Conservation (phyloP, 1,140 invertebrate genomes). For the Semibalanus balanoides region DNA sequence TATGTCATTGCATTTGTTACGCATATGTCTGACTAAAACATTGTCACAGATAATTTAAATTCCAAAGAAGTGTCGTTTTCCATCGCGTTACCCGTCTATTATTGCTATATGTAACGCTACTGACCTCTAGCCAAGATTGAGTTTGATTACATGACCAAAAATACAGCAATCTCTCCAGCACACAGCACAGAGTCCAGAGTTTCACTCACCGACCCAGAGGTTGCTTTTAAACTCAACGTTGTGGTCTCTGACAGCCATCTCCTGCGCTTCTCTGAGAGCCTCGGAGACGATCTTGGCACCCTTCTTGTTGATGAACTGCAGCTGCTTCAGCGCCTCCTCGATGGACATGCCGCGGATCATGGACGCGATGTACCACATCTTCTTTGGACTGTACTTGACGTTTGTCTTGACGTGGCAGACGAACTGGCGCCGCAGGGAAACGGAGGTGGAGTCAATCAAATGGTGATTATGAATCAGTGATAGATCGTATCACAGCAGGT, state of each 20-base stretch:
- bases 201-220: slow-evolving; percentile 79
- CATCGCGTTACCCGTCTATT: too few relatives aligned
- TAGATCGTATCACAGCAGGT: too few relatives aligned
- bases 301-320: slow-evolving; percentile 68
- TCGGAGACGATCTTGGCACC: slow-evolving; percentile 64
- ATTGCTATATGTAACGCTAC: too few relatives aligned
- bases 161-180: too few relatives aligned
- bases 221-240: slow-evolving; percentile 92
- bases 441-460: too few relatives aligned
- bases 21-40: too few relatives aligned
- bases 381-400: slow-evolving; percentile 77
- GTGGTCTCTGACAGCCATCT: slow-evolving; percentile 69
- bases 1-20: too few relatives aligned
- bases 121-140: too few relatives aligned
- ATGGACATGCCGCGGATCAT: slow-evolving; percentile 79
- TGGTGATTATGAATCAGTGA: too few relatives aligned
- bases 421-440: slow-evolving; percentile 17
- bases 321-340: slow-evolving; percentile 83
- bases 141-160: too few relatives aligned
- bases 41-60: too few relatives aligned
- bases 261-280: slow-evolving; percentile 71
- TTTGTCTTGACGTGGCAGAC: slow-evolving; percentile 66
- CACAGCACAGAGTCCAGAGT: neutral
- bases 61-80: too few relatives aligned
- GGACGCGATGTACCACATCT: slow-evolving; percentile 78